Evolutionary conservation across 2,888 invertebrate species (phyloP), one percentile per base, ranked within the genome.

Genomic region (Drosophila robusta): DNA sequence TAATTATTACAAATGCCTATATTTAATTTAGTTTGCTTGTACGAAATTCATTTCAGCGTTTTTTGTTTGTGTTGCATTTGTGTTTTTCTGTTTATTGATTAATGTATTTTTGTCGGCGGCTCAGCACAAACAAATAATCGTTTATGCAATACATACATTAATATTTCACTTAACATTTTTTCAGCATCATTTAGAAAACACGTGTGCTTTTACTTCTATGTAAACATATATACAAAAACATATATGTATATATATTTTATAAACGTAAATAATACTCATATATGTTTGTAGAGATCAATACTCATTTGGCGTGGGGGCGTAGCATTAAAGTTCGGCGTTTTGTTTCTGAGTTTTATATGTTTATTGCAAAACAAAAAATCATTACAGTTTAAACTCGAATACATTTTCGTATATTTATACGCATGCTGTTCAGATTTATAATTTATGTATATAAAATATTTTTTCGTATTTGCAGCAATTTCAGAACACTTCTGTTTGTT

Each of bases 1-100:
- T 78, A 80, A 82, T 86, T 82, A 77, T 82, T 86, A 69, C 63
- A 70, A 83, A 82, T 68, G 66, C 71, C 78, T 69, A 77, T 70
- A 72, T 70, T 75, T 67, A 84, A 81, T 87, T 80, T 69, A 62
- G 69, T 72, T 72, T 41, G 42, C 54, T 71, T 80, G 54, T 54
- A 55, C 50, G 34, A 41, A 49, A 58, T 58, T 62, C 14, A 45
- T 45, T 41, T 58, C 22, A 18, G 18, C 38, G 9, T 61, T 61
- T 39, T 26, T 50, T 36, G 14, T 12, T 24, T 24, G 9, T 51
- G 26, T 45, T 54, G 46, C 29, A 9, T 29, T 29, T 38, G 6
- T 22, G 14, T 36, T 70, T 51, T 6, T 22, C 18, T 52, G 44
- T 80, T 85, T 70, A 76, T 80, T 81, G 85, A 80, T 77, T 87